Evolutionary conservation across 2,113 vertebrate species (phyloP), one percentile per base, ranked within the genome.

Genomic region (Cyprinus carpio): DNA sequence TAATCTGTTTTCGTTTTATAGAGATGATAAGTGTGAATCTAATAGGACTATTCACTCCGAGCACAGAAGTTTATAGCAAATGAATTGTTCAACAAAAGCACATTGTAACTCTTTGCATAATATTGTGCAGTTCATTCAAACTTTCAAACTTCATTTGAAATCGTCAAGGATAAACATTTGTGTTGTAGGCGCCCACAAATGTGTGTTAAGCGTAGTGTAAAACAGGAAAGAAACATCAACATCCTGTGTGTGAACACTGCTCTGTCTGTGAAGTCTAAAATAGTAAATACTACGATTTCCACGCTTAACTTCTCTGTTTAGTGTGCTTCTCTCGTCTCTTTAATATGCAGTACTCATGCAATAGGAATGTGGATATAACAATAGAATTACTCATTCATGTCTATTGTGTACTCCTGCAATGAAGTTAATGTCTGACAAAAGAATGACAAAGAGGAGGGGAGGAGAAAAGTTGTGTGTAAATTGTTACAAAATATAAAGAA

Each of bases 221-320:
- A 86, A 88, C 82, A 88, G 85, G 83, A 85, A 88, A 85, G 87
- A 84, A 81, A 79, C 34, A 74, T 72, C 83, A 27, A 77, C 85
- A 81, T 86, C 87, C 87, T 86, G 81, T 88, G 76, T 64, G 25
- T 29, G 40, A 46, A 49, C 25, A 29, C 60, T 46, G 40, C 11
- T 37, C 60, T 18, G 25, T 65, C 43, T 65, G 60, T 31, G n/a
- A 64, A 65, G 15, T 46, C 23, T 7, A 49, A 74, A 74, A 74
- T 46, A 46, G 71, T 25, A 46, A 25, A 46, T 25, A 25, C 23
- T 74, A 74, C 8, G 11, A 74, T 74, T 74, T 74, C 37, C 37
- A 74, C 37, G 13, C 37, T 8, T 37, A 13, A 31, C 27, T 65
- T 65, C 60, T 64, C 27, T 31, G 3, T 69, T 69, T 4, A 69